Percentiles rank a stretch among this genome's conserved stretches.
Conservation (phyloP, 2,888 invertebrate species). For the Pheosia tremula region DNA sequence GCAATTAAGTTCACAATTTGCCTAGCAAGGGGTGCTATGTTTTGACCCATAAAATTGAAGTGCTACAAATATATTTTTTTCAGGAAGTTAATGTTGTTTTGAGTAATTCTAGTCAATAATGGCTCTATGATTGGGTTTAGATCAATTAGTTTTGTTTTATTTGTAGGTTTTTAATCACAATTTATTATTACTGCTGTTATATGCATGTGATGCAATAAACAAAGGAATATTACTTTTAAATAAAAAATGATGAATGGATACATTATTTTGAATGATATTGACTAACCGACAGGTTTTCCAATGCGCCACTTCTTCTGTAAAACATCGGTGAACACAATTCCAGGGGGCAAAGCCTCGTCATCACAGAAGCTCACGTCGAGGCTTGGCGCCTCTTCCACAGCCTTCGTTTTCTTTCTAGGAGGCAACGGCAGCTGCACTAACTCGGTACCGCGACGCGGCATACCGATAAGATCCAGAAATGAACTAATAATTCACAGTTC, state of each 20-base stretch:
- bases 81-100: too few species aligned
- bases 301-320: conserved; percentile 93
- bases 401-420: conserved; percentile 68
- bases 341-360: conserved; percentile 84
- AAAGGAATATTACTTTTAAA: neutral
- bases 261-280: neutral
- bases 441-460: conserved; percentile 73
- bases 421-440: conserved; percentile 56
- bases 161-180: too few species aligned
- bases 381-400: conserved; percentile 53
- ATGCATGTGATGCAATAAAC: too few species aligned
- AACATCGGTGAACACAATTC: conserved; percentile 92
- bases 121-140: too few species aligned
- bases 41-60: too few species aligned
- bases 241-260: neutral
- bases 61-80: too few species aligned
- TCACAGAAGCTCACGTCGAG: conserved; percentile 72
- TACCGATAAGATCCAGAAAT: conserved; percentile 40
- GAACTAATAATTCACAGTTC: conserved; percentile 6
- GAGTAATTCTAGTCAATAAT: too few species aligned
- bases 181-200: too few species aligned
- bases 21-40: too few species aligned
- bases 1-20: too few species aligned
- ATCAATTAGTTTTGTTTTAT: too few species aligned
- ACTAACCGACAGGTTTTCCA: conserved; percentile 92